Conservation (phyloP, 2,797 vertebrate species). For the Muscicapa striata region DNA sequence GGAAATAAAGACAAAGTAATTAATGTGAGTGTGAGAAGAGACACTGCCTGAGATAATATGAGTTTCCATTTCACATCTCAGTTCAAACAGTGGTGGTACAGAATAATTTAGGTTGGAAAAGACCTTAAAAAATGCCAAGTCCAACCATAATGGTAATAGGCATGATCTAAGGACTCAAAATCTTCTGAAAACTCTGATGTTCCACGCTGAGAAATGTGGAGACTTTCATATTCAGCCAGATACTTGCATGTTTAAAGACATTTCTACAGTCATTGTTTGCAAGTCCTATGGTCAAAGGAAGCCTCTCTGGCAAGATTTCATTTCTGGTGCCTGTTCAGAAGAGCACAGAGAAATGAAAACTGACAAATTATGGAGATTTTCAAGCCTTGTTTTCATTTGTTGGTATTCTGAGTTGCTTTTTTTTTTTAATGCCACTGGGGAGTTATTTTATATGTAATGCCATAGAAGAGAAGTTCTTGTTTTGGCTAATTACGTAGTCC, state of each 20-base stretch:
- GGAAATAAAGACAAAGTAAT: neutral
- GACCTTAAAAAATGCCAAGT: neutral
- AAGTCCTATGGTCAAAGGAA: neutral
- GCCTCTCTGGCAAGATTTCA: neutral
- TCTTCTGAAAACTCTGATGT: neutral
- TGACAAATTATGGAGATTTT: neutral
- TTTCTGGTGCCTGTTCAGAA: neutral
- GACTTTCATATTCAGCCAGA: neutral
- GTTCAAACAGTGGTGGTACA: neutral
- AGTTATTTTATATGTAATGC: slow-evolving; percentile 2
- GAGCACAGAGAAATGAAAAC: neutral
- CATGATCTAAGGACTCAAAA: neutral
- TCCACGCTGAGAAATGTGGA: neutral
- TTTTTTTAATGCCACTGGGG: neutral
- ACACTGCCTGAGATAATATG: neutral
- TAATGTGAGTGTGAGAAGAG: neutral
- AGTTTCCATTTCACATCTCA: neutral
- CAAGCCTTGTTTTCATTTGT: neutral
- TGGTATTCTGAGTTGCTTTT: neutral
- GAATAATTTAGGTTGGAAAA: neutral
- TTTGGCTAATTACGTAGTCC: slow-evolving; percentile 46
- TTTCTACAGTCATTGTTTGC: neutral
- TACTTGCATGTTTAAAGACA: neutral
- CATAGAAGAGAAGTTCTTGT: slow-evolving; percentile 48
- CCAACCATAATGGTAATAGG: neutral